A percentile compares a stretch with the other conserved stretches of the same genome.
Conservation (phyloP, 2,888 invertebrate genomes). For the Aphidoletes aphidimyza region DNA sequence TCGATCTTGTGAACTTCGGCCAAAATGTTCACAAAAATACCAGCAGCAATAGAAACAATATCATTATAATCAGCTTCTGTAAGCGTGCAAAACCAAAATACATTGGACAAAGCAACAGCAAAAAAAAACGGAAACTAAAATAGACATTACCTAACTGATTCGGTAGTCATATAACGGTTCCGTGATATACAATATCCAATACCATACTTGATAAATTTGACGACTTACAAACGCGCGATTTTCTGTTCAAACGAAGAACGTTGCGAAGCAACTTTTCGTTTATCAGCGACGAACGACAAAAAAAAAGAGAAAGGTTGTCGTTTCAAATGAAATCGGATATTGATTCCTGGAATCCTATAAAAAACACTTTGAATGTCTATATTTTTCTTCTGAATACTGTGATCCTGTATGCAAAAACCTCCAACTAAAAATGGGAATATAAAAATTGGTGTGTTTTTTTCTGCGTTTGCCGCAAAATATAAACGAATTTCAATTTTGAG, state of each 20-base stretch:
- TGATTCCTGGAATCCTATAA: constrained; percentile 39
- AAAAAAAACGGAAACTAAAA: neutral
- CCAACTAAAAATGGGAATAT: neutral
- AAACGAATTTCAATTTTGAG: constrained; percentile 12
- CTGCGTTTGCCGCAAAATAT: neutral
- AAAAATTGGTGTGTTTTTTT: neutral
- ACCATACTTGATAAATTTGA: neutral
- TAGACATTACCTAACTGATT: neutral
- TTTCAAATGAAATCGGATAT: constrained; percentile 40
- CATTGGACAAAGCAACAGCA: neutral
- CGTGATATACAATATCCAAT: neutral
- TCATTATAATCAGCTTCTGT: neutral
- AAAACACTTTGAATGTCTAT: neutral
- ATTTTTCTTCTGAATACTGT: neutral
- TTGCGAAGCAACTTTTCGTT: neutral
- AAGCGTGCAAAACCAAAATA: too few species aligned
- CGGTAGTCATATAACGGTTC: neutral
- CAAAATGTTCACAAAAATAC: too few species aligned
- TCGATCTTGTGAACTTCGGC: neutral
- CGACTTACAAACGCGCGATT: neutral
- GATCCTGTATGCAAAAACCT: neutral
- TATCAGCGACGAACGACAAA: neutral
- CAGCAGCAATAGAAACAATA: neutral
- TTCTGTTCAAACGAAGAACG: too few species aligned
- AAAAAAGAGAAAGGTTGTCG: neutral